Evolutionary conservation across 2,888 invertebrate genomes (phyloP), one percentile per base, ranked within the genome.

Genomic region (Apamea crenata): DNA sequence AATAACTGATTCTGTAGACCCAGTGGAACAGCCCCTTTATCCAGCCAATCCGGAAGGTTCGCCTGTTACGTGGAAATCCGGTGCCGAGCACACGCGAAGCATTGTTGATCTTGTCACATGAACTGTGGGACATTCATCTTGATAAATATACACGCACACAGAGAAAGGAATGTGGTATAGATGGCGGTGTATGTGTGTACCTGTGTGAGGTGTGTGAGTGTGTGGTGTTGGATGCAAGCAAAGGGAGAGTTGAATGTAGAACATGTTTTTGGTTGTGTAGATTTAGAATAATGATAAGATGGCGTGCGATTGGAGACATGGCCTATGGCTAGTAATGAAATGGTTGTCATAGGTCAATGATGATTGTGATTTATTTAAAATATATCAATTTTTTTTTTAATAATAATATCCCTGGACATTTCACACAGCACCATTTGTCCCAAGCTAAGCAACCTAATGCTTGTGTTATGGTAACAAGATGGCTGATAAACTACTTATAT

Each of bases 31-130:
- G 6, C n/a, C 1, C 40, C 76, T 47, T 76, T 32, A 74, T 14
- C 53, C 56, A 75, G 12, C 40, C 74, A 79, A 74, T 74, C 76
- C 87, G 85, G 85, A 85, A 85, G 87, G 65, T 65, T 69, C 12
- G 53, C 14, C 66, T 36, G 66, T 84, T 66, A 85, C 76, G 77
- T 89, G 86, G 86, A 89, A 79, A 89, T 88, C 86, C 86, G 88
- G 84, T 74, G 44, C 16, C 32, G 25, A 50, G 87, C 76, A 84
- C 85, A 84, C 87, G 85, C 85, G 76, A 85, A 67, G 56, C 84
- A 84, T 87, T 85, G 86, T 90, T 88, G 86, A 87, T 90, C 87
- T 89, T 87, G 90, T 89, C 86, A 84, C 78, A 82, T 81, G 80
- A 85, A 81, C 77, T 71, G 84, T 36, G 67, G 80, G 80, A 74